Conservation (phyloP, 1,140 invertebrate genomes). For the Penaeus vannamei region DNA sequence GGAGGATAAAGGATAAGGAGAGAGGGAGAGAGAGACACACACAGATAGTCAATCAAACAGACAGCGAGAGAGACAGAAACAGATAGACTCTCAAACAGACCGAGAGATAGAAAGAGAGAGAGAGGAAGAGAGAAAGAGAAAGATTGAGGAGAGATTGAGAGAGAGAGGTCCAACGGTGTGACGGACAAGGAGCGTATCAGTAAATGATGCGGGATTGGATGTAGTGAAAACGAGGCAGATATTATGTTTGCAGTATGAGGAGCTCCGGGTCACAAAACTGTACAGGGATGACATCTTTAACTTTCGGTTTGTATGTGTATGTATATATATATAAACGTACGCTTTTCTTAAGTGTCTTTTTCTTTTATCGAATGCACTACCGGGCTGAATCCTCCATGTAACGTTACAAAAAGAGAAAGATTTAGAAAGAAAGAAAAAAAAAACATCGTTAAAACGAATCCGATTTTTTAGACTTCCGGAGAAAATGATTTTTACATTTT, state of each 20-base stretch:
- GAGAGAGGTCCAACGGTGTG: not conserved
- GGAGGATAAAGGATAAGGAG: not conserved
- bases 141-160: constrained; percentile 5
- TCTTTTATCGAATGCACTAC: too few relatives aligned
- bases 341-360: too few relatives aligned
- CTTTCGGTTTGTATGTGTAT: too few relatives aligned
- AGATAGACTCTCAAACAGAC: not conserved
- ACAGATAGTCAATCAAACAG: not conserved
- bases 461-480: not conserved
- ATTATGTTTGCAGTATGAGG: too few relatives aligned
- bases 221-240: too few relatives aligned
- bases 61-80: not conserved
- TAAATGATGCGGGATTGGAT: too few relatives aligned
- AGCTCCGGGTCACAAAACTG: too few relatives aligned
- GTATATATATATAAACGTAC: too few relatives aligned
- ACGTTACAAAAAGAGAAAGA: constrained; percentile 1
- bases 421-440: constrained; percentile 11
- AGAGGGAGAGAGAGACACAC: not conserved
- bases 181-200: too few relatives aligned
- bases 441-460: too few relatives aligned
- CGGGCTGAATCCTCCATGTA: too few relatives aligned
- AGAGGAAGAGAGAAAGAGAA: not conserved
- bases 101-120: not conserved
- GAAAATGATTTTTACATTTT: not conserved
- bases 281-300: too few relatives aligned